phyloP scores from a whole-genome alignment of 2,113 vertebrate genomes.

The Vombatus ursinus region DNA sequence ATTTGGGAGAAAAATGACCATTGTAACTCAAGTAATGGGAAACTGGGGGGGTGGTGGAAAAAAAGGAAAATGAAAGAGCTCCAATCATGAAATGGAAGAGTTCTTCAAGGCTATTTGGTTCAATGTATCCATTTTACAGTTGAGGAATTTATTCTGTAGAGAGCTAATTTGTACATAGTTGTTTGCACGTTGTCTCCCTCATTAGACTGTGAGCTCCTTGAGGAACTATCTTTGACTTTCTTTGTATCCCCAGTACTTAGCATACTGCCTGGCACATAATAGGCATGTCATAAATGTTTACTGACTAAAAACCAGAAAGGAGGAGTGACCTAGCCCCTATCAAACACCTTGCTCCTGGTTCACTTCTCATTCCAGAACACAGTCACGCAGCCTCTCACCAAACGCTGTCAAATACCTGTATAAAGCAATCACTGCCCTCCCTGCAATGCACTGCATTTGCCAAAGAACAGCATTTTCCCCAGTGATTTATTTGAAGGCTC shows the following conservation, averaged over 20 bases:
- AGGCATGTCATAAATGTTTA: not conserved
- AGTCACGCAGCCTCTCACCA: not conserved
- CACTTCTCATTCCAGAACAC: not conserved
- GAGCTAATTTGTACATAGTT: not conserved
- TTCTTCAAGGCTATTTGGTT: not conserved
- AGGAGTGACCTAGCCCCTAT: not conserved
- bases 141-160: not conserved
- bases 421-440: not conserved
- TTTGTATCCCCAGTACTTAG: not conserved
- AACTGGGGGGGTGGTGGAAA: not conserved
- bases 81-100: not conserved
- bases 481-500: not conserved
- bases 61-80: not conserved
- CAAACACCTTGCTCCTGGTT: not conserved
- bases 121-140: not conserved
- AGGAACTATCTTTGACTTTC: not conserved
- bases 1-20: not conserved
- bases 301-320: not conserved
- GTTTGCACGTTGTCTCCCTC: not conserved
- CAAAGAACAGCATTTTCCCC: not conserved
- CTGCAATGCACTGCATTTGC: not conserved
- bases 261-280: not conserved
- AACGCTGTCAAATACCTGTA: not conserved
- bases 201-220: not conserved
- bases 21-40: not conserved